These are phyloP conservation scores for Drosophila nr. perissopoda DNA, from an alignment of 2,888 invertebrate genomes.

Conservation along the genomic window DNA sequence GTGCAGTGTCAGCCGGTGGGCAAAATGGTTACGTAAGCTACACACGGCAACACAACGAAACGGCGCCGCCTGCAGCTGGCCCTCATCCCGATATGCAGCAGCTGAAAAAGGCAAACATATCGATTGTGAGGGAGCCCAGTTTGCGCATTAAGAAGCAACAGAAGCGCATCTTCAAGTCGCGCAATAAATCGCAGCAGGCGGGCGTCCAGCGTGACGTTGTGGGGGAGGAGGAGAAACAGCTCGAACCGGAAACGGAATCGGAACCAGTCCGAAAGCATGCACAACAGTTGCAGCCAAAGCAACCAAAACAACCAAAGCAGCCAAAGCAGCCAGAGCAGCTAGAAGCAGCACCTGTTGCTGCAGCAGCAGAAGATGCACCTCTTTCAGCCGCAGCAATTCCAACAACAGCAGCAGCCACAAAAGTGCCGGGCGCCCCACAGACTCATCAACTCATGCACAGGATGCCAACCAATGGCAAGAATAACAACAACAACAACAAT, in stretches of 20 bases:
- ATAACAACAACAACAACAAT: not conserved
- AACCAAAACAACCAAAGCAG: too few relatives aligned
- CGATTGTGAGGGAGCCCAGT: not conserved
- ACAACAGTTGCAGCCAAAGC: too few relatives aligned
- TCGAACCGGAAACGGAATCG: not conserved
- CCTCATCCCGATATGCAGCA: too few relatives aligned
- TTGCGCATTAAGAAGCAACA: conserved; percentile 82
- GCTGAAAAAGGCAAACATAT: not conserved
- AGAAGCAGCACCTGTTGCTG: not conserved
- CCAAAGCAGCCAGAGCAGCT: not conserved
- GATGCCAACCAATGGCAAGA: not conserved
- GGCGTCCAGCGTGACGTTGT: not conserved
- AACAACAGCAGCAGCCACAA: not conserved
- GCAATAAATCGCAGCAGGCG: conserved; percentile 72
- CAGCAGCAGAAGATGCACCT: not conserved
- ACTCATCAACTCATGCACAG: not conserved
- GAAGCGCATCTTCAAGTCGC: conserved; percentile 84
- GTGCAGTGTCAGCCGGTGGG: conserved; percentile 21
- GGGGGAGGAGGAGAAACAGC: not conserved
- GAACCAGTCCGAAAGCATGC: not conserved
- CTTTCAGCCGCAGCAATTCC: conserved; percentile 1
- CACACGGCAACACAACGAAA: conserved; percentile 33
- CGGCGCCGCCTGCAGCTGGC: not conserved
- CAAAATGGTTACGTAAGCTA: conserved; percentile 50
- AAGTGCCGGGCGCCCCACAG: not conserved